Conservation (phyloP, 2,888 invertebrate species). For the Panzeria rudis region DNA sequence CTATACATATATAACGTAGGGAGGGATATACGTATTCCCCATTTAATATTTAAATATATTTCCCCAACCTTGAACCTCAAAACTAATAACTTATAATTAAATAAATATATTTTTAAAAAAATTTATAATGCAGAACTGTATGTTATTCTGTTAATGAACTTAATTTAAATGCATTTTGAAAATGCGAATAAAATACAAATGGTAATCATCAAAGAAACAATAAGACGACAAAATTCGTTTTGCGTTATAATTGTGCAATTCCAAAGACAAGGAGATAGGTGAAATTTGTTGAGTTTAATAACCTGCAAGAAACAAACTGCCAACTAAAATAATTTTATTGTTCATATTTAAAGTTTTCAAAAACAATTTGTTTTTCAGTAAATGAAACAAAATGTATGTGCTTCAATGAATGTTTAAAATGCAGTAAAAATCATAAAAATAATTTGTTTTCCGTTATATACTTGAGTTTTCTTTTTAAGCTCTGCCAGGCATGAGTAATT, state of each 20-base stretch:
- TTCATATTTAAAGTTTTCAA: slow-evolving; percentile 11
- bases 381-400: slow-evolving; percentile 32
- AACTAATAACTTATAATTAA: neutral
- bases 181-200: slow-evolving; percentile 7
- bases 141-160: slow-evolving; percentile 29
- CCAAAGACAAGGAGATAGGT: slow-evolving; percentile 24
- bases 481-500: neutral
- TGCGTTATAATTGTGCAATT: slow-evolving; percentile 6
- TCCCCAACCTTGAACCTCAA: neutral
- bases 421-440: neutral
- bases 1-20: too few species aligned
- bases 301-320: slow-evolving; percentile 37
- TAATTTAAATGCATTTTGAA: neutral
- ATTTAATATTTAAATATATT: neutral
- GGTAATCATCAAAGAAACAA: neutral
- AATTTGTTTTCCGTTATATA: slow-evolving; percentile 18
- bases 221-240: slow-evolving; percentile 19
- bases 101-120: too few species aligned
- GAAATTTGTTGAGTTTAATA: slow-evolving; percentile 53
- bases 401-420: slow-evolving; percentile 37
- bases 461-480: neutral
- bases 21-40: too few species aligned
- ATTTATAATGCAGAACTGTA: neutral
- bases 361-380: neutral
- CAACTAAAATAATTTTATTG: slow-evolving; percentile 14